Percentiles rank a stretch among this genome's conserved stretches.
These are phyloP conservation scores for Ranitomeya variabilis DNA, from an alignment of 2,113 vertebrate species.

Conservation along the genomic window DNA sequence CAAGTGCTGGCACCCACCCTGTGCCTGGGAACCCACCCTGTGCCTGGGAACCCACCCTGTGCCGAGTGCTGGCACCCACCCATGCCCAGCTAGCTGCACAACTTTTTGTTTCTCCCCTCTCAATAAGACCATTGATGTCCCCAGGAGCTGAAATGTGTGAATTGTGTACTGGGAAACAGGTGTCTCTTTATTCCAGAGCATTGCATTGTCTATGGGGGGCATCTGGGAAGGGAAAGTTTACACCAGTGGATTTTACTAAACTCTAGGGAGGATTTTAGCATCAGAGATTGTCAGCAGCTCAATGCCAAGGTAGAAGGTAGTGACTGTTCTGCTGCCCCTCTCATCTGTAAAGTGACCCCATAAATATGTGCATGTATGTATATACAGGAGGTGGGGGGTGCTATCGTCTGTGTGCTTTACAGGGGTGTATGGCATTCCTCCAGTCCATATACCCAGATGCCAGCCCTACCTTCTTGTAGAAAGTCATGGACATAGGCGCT, in stretches of 20 bases:
- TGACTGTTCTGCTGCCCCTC: not conserved
- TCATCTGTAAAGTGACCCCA: not conserved
- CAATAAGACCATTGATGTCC: conserved; percentile 3
- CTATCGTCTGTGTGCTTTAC: not conserved
- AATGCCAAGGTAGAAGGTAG: not conserved
- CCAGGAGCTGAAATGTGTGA: not conserved
- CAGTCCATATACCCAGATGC: not conserved
- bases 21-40: too few relatives aligned
- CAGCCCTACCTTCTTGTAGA: not conserved
- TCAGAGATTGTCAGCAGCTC: not conserved
- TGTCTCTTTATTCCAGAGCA: not conserved
- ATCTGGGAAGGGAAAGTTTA: conserved; percentile 15
- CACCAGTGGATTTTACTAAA: not conserved
- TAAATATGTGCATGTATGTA: not conserved
- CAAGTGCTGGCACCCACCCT: too few relatives aligned
- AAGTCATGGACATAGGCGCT: not conserved
- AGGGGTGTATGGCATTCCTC: not conserved
- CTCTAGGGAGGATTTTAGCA: conserved; percentile 4
- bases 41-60: not conserved
- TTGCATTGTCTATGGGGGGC: not conserved
- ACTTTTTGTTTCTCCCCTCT: not conserved
- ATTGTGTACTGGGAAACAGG: conserved; percentile 22
- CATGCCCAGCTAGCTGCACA: conserved; percentile 2
- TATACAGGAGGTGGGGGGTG: not conserved
- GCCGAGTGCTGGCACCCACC: not conserved